These are phyloP conservation scores for Mobula birostris DNA, from an alignment of 2,113 vertebrate species.

Conservation along the genomic window DNA sequence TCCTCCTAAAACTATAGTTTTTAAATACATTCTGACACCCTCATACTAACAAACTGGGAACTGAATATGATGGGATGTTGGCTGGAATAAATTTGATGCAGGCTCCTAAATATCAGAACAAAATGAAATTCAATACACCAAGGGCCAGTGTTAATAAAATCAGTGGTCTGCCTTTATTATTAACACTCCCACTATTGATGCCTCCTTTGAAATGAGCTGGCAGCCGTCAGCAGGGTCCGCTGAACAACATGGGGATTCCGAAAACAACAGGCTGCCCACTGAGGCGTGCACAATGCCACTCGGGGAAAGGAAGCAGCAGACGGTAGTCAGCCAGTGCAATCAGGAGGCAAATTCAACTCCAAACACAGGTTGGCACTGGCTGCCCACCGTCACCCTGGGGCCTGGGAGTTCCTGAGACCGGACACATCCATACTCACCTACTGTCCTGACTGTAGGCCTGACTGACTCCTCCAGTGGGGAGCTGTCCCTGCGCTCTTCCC, in stretches of 20 bases:
- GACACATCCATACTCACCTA: not conserved
- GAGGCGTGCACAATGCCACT: conserved; percentile 6
- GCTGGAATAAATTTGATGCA: not conserved
- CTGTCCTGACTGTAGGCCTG: conserved; percentile 6
- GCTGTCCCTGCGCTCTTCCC: not conserved
- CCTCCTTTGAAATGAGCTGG: not conserved
- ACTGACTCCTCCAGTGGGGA: not conserved
- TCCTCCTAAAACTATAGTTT: not conserved
- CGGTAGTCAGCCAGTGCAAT: conserved; percentile 2
- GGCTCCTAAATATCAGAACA: conserved; percentile 18
- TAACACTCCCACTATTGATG: conserved; percentile 14
- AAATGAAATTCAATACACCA: conserved; percentile 25
- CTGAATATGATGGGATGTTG: not conserved
- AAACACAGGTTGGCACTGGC: not conserved
- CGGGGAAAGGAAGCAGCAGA: not conserved
- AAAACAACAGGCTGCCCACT: conserved; percentile 11
- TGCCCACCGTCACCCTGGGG: not conserved
- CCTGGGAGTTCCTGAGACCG: not conserved
- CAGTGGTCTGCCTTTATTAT: conserved; percentile 29
- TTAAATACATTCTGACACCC: not conserved
- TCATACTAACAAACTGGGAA: not conserved
- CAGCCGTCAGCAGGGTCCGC: not conserved
- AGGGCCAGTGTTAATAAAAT: conserved; percentile 27
- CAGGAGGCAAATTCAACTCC: conserved; percentile 9
- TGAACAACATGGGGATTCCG: not conserved